phyloP scores from a whole-genome alignment of 2,113 vertebrate genomes.

The Podiceps cristatus region DNA sequence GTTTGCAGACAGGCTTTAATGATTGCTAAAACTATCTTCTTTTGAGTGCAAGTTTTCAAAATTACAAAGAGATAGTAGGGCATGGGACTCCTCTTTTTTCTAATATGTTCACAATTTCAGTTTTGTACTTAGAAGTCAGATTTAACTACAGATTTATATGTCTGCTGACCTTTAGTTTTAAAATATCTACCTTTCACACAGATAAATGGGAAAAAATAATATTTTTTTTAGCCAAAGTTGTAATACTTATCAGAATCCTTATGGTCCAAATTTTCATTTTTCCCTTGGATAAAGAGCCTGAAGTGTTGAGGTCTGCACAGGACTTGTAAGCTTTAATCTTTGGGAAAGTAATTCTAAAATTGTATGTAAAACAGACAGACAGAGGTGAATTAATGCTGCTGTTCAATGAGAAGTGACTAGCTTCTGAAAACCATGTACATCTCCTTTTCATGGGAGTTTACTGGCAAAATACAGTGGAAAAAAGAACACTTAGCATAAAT shows the following conservation, averaged over 20 bases:
- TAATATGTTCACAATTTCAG: not conserved
- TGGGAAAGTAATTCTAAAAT: not conserved
- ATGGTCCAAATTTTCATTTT: not conserved
- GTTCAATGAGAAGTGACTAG: not conserved
- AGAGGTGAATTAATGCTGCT: not conserved
- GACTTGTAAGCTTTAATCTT: not conserved
- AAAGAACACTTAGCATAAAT: not conserved
- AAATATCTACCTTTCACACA: not conserved
- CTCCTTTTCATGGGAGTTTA: not conserved
- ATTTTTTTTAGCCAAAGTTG: accelerated
- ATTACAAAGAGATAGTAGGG: not conserved
- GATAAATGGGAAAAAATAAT: not conserved
- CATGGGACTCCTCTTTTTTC: accelerated
- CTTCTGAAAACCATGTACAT: not conserved
- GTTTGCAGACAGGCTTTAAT: not conserved
- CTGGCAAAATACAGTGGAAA: not conserved
- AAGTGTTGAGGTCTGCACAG: accelerated
- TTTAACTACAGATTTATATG: not conserved
- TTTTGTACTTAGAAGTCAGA: not conserved
- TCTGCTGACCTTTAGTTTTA: not conserved
- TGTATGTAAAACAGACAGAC: not conserved
- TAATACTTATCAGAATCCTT: not conserved
- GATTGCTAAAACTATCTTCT: not conserved
- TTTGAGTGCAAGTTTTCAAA: not conserved
- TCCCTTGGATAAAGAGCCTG: accelerated